Percentiles rank a stretch among this genome's conserved stretches.
Evolutionary conservation across 1,140 invertebrate genomes (phyloP).

Genomic region (Armadillidium nasatum): DNA sequence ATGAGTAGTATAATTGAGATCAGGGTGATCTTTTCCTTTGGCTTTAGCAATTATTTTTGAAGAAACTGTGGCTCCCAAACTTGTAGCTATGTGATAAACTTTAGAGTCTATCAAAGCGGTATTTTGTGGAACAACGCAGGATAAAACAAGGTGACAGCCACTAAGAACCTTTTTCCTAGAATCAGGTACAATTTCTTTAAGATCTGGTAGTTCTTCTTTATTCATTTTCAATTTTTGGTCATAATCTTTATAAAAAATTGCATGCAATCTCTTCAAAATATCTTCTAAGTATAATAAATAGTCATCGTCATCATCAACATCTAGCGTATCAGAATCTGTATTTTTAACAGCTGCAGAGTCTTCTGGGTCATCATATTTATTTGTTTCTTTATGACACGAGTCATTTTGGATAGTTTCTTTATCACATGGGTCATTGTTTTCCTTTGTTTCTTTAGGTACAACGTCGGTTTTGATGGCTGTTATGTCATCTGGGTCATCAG

Average conservation of each 20-base stretch:
- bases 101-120: conserved; percentile 73
- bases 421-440: background rate
- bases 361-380: background rate
- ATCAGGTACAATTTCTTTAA: conserved; percentile 82
- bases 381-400: conserved; percentile 1
- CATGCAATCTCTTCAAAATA: conserved; percentile 82
- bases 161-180: conserved; percentile 75
- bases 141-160: conserved; percentile 79
- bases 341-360: background rate
- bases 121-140: conserved; percentile 85
- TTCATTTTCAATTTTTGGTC: conserved; percentile 51
- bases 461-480: background rate
- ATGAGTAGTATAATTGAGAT: conserved; percentile 70
- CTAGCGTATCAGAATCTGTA: conserved; percentile 47
- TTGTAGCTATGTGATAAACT: conserved; percentile 75
- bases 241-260: conserved; percentile 74
- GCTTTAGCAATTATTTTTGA: conserved; percentile 51
- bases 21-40: conserved; percentile 54
- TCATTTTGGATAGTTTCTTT: conserved; percentile 14
- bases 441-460: background rate
- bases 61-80: conserved; percentile 77
- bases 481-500: conserved; percentile 17
- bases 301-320: conserved; percentile 85
- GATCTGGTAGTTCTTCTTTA: conserved; percentile 60
- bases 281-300: conserved; percentile 87